Evolutionary conservation across 2,797 vertebrate species (phyloP).

Genomic region (Cuniculus paca): DNA sequence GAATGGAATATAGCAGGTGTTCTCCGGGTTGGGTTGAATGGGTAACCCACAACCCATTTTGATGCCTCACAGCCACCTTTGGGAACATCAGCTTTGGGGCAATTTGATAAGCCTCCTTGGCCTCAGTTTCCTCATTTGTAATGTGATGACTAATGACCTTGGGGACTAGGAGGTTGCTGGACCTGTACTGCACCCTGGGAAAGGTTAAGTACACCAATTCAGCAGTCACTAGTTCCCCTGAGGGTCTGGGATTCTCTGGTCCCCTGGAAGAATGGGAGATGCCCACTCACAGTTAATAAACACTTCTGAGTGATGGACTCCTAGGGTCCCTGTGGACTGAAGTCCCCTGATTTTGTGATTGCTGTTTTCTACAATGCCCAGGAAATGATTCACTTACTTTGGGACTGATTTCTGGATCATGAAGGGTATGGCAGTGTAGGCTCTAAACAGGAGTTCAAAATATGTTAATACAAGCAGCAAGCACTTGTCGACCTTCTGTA

Average conservation of each 20-base stretch:
- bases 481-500: background rate
- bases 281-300: background rate
- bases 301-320: background rate
- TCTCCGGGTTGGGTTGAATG: background rate
- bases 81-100: background rate
- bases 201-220: background rate
- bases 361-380: background rate
- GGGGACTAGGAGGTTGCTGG: background rate
- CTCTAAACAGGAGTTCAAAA: background rate
- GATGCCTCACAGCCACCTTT: background rate
- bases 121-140: constrained; percentile 16
- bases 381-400: background rate
- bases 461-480: background rate
- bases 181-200: background rate
- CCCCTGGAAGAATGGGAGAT: background rate
- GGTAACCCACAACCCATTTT: background rate
- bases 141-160: background rate
- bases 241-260: background rate
- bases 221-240: background rate
- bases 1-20: background rate
- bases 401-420: background rate
- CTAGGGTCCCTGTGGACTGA: background rate
- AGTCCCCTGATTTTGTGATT: background rate
- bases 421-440: background rate
- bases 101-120: background rate